phyloP scores from a whole-genome alignment of 2,888 invertebrate genomes.

The Amblyjoppa proteus region DNA sequence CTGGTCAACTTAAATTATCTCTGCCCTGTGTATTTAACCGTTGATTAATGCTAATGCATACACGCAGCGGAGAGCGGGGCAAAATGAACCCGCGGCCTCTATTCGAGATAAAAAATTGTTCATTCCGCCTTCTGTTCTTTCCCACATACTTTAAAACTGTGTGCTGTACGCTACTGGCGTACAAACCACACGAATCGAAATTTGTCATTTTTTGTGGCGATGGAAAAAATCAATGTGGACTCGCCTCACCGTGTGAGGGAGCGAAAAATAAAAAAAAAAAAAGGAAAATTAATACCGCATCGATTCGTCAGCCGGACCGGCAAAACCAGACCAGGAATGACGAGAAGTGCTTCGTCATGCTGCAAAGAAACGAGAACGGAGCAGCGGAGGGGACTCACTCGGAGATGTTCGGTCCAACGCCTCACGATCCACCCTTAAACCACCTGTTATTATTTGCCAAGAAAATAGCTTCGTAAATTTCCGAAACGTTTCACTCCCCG shows the following conservation, averaged over 20 bases:
- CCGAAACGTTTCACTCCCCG: constrained; percentile 30
- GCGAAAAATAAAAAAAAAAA: not conserved
- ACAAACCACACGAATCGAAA: too few relatives aligned
- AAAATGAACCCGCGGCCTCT: not conserved
- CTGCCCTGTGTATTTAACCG: constrained; percentile 4
- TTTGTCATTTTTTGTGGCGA: not conserved
- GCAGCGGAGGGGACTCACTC: not conserved
- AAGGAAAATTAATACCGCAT: not conserved
- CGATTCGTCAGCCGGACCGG: not conserved
- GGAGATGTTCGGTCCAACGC: not conserved
- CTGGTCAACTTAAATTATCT: constrained; percentile 30
- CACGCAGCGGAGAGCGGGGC: too few relatives aligned
- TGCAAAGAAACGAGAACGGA: constrained; percentile 4
- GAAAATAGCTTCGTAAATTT: constrained; percentile 31
- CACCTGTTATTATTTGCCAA: constrained; percentile 41
- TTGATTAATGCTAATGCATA: constrained; percentile 34
- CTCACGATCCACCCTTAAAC: constrained; percentile 12
- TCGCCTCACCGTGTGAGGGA: not conserved
- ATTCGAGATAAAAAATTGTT: not conserved
- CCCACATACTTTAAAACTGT: too few relatives aligned
- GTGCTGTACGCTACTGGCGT: too few relatives aligned
- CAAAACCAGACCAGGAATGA: not conserved
- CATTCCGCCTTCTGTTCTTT: not conserved
- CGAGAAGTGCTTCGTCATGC: not conserved
- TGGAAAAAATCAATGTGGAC: not conserved